A percentile compares a stretch with the other conserved stretches of the same genome.
These are phyloP conservation scores for Cybosia mesomella DNA, from an alignment of 2,888 invertebrate species.

Conservation along the genomic window DNA sequence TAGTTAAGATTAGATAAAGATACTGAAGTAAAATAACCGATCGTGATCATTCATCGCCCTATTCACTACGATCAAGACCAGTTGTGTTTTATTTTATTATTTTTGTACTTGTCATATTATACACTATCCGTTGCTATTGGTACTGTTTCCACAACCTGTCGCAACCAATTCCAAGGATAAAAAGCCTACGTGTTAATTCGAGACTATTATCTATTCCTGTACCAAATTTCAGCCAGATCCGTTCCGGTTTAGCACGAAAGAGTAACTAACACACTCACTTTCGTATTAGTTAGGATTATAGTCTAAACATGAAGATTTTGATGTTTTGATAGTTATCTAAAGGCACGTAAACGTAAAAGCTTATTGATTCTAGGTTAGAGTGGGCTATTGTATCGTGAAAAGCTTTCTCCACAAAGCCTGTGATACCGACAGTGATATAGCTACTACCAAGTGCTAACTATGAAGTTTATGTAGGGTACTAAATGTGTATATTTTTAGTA, in stretches of 20 bases:
- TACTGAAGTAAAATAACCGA: neutral
- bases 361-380: slow-evolving; percentile 58
- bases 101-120: no score
- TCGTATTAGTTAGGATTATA: neutral
- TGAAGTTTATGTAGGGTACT: slow-evolving; percentile 5
- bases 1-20: neutral
- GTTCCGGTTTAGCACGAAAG: no score
- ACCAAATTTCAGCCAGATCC: neutral
- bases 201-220: neutral
- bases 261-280: neutral
- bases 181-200: no score
- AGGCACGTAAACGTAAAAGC: slow-evolving; percentile 34
- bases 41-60: no score
- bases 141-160: no score
- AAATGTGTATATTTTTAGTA: neutral
- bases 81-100: no score
- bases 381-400: slow-evolving; percentile 70
- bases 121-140: no score
- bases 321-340: neutral
- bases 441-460: slow-evolving; percentile 26
- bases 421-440: slow-evolving; percentile 29
- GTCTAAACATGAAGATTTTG: neutral
- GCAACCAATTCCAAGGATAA: no score
- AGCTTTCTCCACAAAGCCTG: slow-evolving; percentile 46
- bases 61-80: no score